A percentile compares a stretch with the other conserved stretches of the same genome.
phyloP scores from a whole-genome alignment of 35 echinoderm and acorn worm species.

The Ophioderma brevispina region DNA sequence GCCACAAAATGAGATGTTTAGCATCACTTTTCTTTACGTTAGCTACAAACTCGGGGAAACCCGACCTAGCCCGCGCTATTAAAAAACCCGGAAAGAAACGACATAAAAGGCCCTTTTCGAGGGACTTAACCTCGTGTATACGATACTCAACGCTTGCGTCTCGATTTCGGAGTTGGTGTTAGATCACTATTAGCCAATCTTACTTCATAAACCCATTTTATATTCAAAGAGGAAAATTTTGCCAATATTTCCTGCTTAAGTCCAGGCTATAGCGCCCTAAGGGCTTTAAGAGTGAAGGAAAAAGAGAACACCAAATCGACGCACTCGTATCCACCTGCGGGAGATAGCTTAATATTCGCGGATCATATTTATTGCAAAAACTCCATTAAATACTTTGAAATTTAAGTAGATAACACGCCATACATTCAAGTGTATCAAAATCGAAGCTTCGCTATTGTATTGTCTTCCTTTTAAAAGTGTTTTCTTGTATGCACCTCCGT shows the following conservation, averaged over 20 bases:
- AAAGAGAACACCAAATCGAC: background rate
- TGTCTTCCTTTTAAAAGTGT: too few species aligned
- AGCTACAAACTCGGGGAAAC: background rate
- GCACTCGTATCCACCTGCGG: background rate
- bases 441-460: too few species aligned
- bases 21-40: background rate
- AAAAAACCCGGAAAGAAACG: background rate
- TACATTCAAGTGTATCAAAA: background rate
- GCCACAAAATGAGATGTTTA: background rate
- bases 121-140: background rate
- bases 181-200: background rate
- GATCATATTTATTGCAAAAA: slow-evolving; percentile 10
- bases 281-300: background rate
- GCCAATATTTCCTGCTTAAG: slow-evolving; percentile 9
- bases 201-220: background rate
- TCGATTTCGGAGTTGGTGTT: background rate
- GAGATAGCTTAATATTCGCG: background rate
- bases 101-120: background rate
- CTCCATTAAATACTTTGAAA: background rate
- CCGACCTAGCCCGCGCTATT: background rate
- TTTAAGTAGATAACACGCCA: background rate
- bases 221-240: slow-evolving; percentile 3
- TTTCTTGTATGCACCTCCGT: too few species aligned
- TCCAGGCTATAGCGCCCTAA: background rate
- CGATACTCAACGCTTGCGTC: background rate